Evolutionary conservation across 2,888 invertebrate species (phyloP).

Genomic region (Perdita meconis): DNA sequence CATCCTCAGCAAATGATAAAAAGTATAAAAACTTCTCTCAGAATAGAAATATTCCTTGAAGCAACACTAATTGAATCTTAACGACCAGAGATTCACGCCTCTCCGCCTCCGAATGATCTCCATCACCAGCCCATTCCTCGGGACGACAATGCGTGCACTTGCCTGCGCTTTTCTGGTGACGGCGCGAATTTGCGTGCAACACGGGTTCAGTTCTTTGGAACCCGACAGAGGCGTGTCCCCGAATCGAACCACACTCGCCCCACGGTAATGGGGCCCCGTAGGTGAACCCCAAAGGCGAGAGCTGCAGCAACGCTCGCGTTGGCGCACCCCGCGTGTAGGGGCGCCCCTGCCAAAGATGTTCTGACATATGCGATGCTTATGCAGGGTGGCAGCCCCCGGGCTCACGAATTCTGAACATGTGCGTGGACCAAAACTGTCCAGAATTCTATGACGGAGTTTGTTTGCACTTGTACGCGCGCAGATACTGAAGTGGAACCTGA

Average conservation of each 20-base stretch:
- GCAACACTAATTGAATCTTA: not conserved
- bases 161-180: conserved; percentile 16
- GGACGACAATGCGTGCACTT: conserved; percentile 22
- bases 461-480: conserved; percentile 75
- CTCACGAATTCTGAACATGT: conserved; percentile 77
- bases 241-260: conserved; percentile 75
- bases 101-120: not conserved
- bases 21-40: not conserved
- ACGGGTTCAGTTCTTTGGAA: conserved; percentile 55
- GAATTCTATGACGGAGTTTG: conserved; percentile 78
- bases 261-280: conserved; percentile 73
- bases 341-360: conserved; percentile 68
- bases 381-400: conserved; percentile 73
- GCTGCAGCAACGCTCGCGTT: conserved; percentile 38
- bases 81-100: conserved; percentile 1
- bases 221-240: conserved; percentile 73
- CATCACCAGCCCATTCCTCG: not conserved
- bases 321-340: conserved; percentile 57
- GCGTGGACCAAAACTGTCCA: conserved; percentile 74
- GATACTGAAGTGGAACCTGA: conserved; percentile 68
- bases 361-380: conserved; percentile 81
- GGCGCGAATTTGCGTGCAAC: conserved; percentile 41
- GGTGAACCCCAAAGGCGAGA: conserved; percentile 64
- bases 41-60: not conserved
- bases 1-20: no score